Conservation (phyloP, 1,140 invertebrate genomes). For the Drosophila bipectinata region DNA sequence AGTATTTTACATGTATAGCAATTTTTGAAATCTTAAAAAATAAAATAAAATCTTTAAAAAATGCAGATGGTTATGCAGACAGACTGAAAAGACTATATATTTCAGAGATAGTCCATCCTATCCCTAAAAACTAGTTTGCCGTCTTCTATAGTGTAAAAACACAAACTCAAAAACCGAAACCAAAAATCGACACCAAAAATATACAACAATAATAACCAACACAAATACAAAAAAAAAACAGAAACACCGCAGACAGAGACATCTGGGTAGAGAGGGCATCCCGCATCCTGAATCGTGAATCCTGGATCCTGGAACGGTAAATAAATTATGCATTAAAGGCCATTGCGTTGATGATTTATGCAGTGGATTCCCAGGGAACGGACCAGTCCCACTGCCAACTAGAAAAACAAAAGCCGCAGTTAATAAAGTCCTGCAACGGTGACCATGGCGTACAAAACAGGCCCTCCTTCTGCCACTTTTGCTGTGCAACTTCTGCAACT, state of each 20-base stretch:
- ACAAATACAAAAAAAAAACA: not conserved
- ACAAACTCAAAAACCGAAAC: not conserved
- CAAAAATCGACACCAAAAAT: not conserved
- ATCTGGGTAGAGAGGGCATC: conserved; percentile 8
- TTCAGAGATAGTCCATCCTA: not conserved
- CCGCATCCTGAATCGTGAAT: not conserved
- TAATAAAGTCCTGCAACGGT: conserved; percentile 38
- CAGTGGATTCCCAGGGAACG: conserved; percentile 16
- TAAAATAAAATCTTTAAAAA: too few species aligned
- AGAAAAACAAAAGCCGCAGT: conserved; percentile 22
- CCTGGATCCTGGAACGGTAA: conserved; percentile 29
- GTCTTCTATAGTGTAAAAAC: not conserved
- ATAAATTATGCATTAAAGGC: conserved; percentile 70
- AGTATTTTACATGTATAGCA: too few species aligned
- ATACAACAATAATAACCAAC: conserved; percentile 6
- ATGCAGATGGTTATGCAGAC: too few species aligned
- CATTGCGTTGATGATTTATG: conserved; percentile 69
- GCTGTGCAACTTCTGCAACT: conserved; percentile 22
- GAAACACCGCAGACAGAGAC: conserved; percentile 38
- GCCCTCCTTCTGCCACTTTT: not conserved
- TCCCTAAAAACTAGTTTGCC: not conserved
- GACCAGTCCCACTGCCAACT: not conserved
- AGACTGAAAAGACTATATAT: too few species aligned
- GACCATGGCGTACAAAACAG: conserved; percentile 28
- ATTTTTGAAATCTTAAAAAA: too few species aligned